Evolutionary conservation across 1,140 invertebrate genomes (phyloP).

Genomic region (Hylaeus volcanicus): DNA sequence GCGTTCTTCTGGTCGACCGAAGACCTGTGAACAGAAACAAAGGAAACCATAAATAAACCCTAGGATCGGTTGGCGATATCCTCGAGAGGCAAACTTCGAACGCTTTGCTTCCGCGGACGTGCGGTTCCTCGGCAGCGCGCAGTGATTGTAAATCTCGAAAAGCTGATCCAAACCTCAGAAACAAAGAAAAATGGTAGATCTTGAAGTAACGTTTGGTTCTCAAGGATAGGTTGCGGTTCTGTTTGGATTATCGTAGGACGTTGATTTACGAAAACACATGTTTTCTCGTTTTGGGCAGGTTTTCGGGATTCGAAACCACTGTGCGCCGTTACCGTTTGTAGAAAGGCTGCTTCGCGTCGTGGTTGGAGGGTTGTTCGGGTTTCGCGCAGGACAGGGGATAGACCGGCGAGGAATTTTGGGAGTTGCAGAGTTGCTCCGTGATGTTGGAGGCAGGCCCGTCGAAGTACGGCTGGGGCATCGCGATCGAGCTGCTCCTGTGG

Average conservation of each 20-base stretch:
- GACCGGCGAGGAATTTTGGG: slow-evolving; percentile 69
- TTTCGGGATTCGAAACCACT: neutral
- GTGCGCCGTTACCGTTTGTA: slow-evolving; percentile 75
- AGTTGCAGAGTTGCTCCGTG: slow-evolving; percentile 72
- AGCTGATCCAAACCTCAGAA: too few species aligned
- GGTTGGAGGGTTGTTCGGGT: slow-evolving; percentile 75
- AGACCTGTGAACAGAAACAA: slow-evolving; percentile 77
- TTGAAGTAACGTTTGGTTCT: too few species aligned
- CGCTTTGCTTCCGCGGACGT: too few species aligned
- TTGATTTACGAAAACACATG: too few species aligned
- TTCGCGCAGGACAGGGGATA: slow-evolving; percentile 78
- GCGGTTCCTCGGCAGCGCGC: too few species aligned
- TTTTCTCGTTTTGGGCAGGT: too few species aligned
- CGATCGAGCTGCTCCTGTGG: slow-evolving; percentile 71
- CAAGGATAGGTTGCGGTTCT: too few species aligned
- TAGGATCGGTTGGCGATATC: too few species aligned
- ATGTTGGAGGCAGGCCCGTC: slow-evolving; percentile 69
- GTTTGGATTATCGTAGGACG: too few species aligned
- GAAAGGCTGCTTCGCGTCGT: slow-evolving; percentile 73
- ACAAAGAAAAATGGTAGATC: too few species aligned
- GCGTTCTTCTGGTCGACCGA: slow-evolving; percentile 83
- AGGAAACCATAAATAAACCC: neutral
- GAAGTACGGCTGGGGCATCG: slow-evolving; percentile 75
- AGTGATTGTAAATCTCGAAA: too few species aligned
- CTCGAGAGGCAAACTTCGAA: too few species aligned